These are phyloP conservation scores for Phoxinus dragarum DNA, from an alignment of 2,797 vertebrate species.

Conservation along the genomic window DNA sequence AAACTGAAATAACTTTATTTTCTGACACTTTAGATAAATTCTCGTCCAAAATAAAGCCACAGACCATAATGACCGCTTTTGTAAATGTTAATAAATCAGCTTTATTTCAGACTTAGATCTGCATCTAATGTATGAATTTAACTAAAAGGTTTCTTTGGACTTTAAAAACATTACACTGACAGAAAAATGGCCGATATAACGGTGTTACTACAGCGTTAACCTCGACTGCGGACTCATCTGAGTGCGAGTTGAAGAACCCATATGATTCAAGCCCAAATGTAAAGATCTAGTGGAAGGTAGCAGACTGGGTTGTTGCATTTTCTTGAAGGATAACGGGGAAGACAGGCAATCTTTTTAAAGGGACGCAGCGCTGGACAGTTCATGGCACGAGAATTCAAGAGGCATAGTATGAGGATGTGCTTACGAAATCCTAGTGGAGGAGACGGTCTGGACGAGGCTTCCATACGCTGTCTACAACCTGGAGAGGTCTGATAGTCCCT, in stretches of 20 bases:
- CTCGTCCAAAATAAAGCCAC: conserved; percentile 20
- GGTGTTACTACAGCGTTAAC: neutral
- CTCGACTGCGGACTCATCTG: neutral
- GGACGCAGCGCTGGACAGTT: conserved; percentile 11
- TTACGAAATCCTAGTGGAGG: conserved; percentile 36
- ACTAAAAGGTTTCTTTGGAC: conserved; percentile 50
- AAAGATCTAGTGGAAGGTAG: conserved; percentile 18
- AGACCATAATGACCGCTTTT: conserved; percentile 8
- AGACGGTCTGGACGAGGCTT: conserved; percentile 9
- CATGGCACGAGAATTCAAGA: conserved; percentile 38
- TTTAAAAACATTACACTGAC: conserved; percentile 49
- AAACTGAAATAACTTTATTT: conserved; percentile 36
- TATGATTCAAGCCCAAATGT: conserved; percentile 8
- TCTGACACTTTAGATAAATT: conserved; percentile 14
- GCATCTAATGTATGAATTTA: conserved; percentile 37
- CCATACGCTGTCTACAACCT: conserved; percentile 10
- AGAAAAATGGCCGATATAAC: conserved; percentile 36
- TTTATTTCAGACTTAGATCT: conserved; percentile 42
- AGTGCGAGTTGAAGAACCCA: neutral
- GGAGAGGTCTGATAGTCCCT: conserved; percentile 26
- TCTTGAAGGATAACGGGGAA: conserved; percentile 1
- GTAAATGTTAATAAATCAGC: conserved; percentile 47
- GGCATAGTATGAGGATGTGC: conserved; percentile 29
- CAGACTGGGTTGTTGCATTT: neutral
- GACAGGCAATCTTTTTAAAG: conserved; percentile 49